phyloP scores from a whole-genome alignment of 92 coral and sea anemone species.

The Siderastrea siderea region DNA sequence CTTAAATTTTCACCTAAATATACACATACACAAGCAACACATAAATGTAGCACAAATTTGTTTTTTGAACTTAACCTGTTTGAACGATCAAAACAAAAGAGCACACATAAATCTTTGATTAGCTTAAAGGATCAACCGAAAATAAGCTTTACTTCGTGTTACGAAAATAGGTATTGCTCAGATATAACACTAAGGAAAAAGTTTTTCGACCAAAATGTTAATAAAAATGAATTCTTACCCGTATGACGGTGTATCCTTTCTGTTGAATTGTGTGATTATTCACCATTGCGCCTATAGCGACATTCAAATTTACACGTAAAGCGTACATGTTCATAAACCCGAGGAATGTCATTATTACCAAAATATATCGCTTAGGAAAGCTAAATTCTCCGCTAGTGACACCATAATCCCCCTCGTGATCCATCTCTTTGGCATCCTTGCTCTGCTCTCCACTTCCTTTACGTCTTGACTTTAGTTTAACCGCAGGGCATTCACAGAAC shows the following conservation, averaged over 20 bases:
- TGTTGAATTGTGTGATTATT: slow-evolving; percentile 85
- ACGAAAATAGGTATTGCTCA: neutral
- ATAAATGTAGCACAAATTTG: neutral
- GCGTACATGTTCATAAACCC: slow-evolving; percentile 94
- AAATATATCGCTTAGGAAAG: slow-evolving; percentile 85
- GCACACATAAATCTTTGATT: slow-evolving; percentile 32
- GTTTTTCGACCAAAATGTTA: no score
- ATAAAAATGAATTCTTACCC: slow-evolving; percentile 62
- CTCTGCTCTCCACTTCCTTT: slow-evolving; percentile 7
- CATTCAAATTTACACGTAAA: slow-evolving; percentile 84
- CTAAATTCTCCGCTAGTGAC: slow-evolving; percentile 44
- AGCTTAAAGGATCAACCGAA: neutral
- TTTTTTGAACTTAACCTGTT: slow-evolving; percentile 23
- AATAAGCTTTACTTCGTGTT: neutral
- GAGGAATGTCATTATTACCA: slow-evolving; percentile 88
- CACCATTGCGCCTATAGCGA: slow-evolving; percentile 93
- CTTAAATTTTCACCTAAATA: neutral
- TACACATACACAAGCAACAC: no score
- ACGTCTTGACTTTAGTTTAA: slow-evolving; percentile 20
- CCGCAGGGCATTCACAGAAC: slow-evolving; percentile 83
- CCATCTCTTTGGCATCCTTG: neutral
- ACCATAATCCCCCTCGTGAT: slow-evolving; percentile 5
- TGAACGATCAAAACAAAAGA: neutral
- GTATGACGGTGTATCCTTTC: slow-evolving; percentile 62
- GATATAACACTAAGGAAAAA: neutral